Percentiles rank a stretch among this genome's conserved stretches.
phyloP scores from a whole-genome alignment of 2,113 vertebrate species.

The Ranitomeya imitator region DNA sequence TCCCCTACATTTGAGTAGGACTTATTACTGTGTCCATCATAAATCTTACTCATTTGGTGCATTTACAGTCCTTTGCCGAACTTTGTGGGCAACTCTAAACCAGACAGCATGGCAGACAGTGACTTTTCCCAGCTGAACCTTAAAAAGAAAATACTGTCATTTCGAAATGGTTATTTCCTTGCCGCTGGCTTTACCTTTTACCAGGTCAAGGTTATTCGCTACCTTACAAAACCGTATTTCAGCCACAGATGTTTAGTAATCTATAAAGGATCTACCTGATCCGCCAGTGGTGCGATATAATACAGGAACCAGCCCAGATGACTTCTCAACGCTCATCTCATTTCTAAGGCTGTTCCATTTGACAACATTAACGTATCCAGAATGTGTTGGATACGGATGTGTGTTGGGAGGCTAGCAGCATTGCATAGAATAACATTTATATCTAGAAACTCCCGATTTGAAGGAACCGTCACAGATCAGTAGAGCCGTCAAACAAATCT shows the following conservation, averaged over 20 bases:
- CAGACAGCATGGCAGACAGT: background rate
- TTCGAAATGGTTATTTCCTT: background rate
- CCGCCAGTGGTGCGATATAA: background rate
- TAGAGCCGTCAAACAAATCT: conserved; percentile 38
- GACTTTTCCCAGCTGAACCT: background rate
- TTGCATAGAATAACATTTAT: conserved; percentile 15
- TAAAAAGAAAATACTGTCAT: background rate
- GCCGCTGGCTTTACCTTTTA: background rate
- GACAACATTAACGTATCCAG: background rate
- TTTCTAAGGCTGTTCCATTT: background rate
- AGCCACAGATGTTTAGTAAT: background rate
- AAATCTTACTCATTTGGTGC: too few species aligned
- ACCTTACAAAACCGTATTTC: background rate
- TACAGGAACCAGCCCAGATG: background rate
- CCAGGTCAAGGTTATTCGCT: background rate
- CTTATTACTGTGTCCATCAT: background rate
- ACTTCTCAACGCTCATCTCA: background rate
- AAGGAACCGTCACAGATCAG: conserved; percentile 14
- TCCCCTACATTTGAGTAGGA: background rate
- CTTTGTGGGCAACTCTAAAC: background rate
- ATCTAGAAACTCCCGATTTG: background rate
- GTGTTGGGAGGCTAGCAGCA: background rate
- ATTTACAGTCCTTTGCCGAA: background rate
- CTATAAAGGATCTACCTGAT: background rate
- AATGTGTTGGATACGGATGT: background rate